Base-by-base conservation (phyloP, 2,888 invertebrate genomes). In the Dryocosmus kuriphilus region DNA sequence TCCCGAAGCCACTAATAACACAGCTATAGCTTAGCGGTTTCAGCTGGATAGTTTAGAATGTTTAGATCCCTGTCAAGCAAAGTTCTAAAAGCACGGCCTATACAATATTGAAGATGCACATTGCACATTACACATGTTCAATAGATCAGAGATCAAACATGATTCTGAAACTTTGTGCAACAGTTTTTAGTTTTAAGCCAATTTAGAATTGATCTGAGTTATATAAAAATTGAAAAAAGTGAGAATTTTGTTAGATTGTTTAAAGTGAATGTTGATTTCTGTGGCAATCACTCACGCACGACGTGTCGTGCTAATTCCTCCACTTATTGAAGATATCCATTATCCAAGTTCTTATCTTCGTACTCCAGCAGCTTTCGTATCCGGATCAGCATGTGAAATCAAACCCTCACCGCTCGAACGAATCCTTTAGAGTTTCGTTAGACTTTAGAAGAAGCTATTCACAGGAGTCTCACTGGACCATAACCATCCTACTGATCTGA, bases 401-500 rank as follows among this genome's bases (percentile, higher is more conserved):
- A 78, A 79, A 81, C 78, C 32, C 78, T 75, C 57, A 75, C 71
- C 57, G 55, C 73, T 57, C 62, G 67, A 30, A 79, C 73, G 76
- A 73, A 63, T 79, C 77, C 76, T 41, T 61, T 11, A 22, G n/a
- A n/a, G n/a, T n/a, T n/a, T n/a, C n/a, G 22, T 55, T 55, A 55
- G 22, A 55, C 22, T 55, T 9, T 30, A 27, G 79, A 77, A 71
- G 71, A 71, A 55, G 51, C 75, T 57, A 77, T 82, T 82, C 82
- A 80, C 82, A 82, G 80, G 82, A 75, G 77, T 81, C 79, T 81
- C 79, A 86, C 84, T 88, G 88, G 88, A 89, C 88, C 89, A 88
- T 86, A 88, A 89, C 88, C 85, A 84, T 90, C 89, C 83, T 88
- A 86, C 89, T 89, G 85, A 85, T 90, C 90, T 90, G 88, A 85